Conservation (phyloP, 1,140 invertebrate genomes). For the Drosophila asahinai region DNA sequence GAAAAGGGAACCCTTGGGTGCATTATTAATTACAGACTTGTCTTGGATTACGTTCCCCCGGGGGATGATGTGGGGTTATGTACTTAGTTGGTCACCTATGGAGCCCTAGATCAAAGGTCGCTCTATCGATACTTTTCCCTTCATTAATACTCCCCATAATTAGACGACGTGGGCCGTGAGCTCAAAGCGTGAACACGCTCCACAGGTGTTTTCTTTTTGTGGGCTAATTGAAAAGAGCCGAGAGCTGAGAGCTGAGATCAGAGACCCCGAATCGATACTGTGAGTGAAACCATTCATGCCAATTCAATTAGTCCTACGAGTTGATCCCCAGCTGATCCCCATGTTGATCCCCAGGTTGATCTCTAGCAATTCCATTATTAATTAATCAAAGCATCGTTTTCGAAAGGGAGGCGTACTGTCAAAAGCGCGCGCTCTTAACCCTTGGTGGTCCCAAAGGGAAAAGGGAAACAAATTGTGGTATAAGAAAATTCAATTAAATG, state of each 20-base stretch:
- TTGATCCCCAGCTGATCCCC: conserved; percentile 25
- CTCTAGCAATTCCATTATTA: conserved; percentile 66
- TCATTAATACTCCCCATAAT: conserved; percentile 56
- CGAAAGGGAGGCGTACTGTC: conserved; percentile 25
- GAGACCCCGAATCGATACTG: background rate
- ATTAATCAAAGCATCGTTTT: conserved; percentile 74
- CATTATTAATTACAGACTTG: conserved; percentile 80
- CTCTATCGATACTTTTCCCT: conserved; percentile 17
- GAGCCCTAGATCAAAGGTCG: conserved; percentile 23
- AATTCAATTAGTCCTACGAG: conserved; percentile 51
- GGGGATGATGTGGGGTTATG: conserved; percentile 41
- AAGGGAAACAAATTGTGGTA: background rate
- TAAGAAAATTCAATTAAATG: background rate
- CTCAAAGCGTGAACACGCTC: conserved; percentile 40
- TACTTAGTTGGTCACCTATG: conserved; percentile 10
- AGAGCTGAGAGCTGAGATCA: background rate
- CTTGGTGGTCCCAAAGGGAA: conserved; percentile 7
- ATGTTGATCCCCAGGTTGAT: conserved; percentile 2
- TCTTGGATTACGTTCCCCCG: conserved; percentile 66
- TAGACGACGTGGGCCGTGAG: conserved; percentile 26
- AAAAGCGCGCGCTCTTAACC: conserved; percentile 24
- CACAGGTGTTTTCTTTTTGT: conserved; percentile 24
- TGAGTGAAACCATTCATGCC: conserved; percentile 36
- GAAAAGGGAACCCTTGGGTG: conserved; percentile 35
- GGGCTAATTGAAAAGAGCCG: conserved; percentile 51